Evolutionary conservation across 1,140 invertebrate genomes (phyloP), one percentile per base, ranked within the genome.

Genomic region (Ephestia elutella): DNA sequence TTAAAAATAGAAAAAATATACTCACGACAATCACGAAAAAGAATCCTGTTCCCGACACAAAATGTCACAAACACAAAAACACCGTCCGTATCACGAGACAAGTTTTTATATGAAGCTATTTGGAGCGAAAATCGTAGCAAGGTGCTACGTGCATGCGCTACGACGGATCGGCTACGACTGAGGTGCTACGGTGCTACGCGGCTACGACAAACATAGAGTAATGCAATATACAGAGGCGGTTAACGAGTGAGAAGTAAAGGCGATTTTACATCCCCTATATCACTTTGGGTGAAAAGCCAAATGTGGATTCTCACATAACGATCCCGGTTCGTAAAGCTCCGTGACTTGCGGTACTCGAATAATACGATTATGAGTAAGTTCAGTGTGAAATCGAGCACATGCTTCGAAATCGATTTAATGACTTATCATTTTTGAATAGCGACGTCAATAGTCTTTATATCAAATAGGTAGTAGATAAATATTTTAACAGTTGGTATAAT

Each of bases 211-310:
- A 21, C 50, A 53, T 53, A 21, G 50, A 21, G 49, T 50, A 50
- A 32, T 32, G 50, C 50, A 25, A 53, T 25, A 53, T 53, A 25
- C 50, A 53, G 50, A 20, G 50, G 50, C 50, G 20, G 17, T 15
- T 19, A 50, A 50, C 49, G 18, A 50, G 49, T 50, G 49, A 11
- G 49, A 50, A 50, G 49, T 50, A 20, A 53, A 53, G 50, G 21
- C 50, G 20, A 25, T 13, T 25, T 53, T 53, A 53, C 50, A 53
- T 25, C 38, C 15, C 13, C 38, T 15, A 44, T 44, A 44, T 44
- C 38, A 17, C 38, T 3, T 44, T 15, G 38, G 38, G 10, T 44
- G 38, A 44, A 44, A 44, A 44, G 38, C 38, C 15, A 44, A 44
- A 44, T 44, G 38, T 44, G 38, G 15, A 44, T 44, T 44, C n/a